Conservation (phyloP, 2,888 invertebrate genomes). For the Eilema caniola region DNA sequence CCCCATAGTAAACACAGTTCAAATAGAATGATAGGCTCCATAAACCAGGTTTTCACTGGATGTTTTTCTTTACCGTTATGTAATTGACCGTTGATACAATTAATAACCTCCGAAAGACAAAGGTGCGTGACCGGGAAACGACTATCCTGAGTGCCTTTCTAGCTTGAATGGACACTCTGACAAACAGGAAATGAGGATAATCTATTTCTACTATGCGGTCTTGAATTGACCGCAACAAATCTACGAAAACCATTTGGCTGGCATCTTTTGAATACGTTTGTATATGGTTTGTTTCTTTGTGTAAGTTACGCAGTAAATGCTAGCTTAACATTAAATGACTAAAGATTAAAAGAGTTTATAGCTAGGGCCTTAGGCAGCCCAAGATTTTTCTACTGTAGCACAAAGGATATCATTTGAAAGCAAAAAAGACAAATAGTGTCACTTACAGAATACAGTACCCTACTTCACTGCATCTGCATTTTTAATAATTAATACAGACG, state of each 20-base stretch:
- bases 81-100: background rate
- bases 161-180: background rate
- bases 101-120: background rate
- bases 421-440: conserved; percentile 36
- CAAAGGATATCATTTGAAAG: conserved; percentile 22
- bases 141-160: background rate
- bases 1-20: background rate
- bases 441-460: background rate
- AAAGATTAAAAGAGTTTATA: background rate
- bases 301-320: background rate
- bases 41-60: background rate
- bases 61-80: background rate
- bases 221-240: background rate
- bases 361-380: background rate
- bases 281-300: no score
- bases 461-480: background rate
- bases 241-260: background rate
- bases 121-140: background rate
- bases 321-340: background rate
- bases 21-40: background rate
- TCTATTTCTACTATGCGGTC: background rate
- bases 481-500: background rate
- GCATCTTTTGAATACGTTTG: background rate
- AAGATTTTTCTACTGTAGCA: conserved; percentile 15
- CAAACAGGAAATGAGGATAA: background rate